Base-by-base conservation (phyloP, 2,113 vertebrate species). In the Himantopus leucocephalus region DNA sequence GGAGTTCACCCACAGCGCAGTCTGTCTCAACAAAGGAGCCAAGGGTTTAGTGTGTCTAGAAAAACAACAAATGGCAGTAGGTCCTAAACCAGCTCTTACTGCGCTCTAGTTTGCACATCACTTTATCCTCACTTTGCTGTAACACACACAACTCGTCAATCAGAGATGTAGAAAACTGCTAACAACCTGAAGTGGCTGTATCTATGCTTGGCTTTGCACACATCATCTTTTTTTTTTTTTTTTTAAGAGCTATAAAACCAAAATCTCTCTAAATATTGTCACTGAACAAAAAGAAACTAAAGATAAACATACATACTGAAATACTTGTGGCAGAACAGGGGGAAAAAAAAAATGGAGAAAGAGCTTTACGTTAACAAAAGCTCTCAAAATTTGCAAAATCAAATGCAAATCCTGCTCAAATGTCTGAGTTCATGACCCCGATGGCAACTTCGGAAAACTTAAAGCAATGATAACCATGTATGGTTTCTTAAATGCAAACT, bases 391-490 rank as follows among this genome's bases (percentile, higher is more conserved):
- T 21, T 47, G 27, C 59, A 74, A 85, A 85, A 74, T 60, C 3
- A 12, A 93, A 48, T 17, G 37, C 32, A 78, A 74, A 79, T 79
- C 60, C 72, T 75, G 50, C 67, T 85, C 48, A 64, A 53, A 78
- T 41, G 39, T 70, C 81, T n/a, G 34, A 80, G 48, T 81, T 95
- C 39, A 11, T 9, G 48, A 87, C 77, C 70, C 55, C 87, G 70
- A 39, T 34, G 23, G 70, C 34, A 87, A 86, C 70, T 91, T 24
- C 73, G n/a, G 68, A 90, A 86, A 96, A 91, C 45, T 68, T 85
- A 73, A 68, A 75, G 86, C 50, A 89, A 59, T 68, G 66, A 94
- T 95, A 96, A 95, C 84, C 91, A 94, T 64, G 52, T 85, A 95
- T 29, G 66, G 93, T 85, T 95, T 94, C 84, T 90, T 62, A 58